Evolutionary conservation across 2,797 vertebrate species (phyloP).

Genomic region (Channallabes apus): DNA sequence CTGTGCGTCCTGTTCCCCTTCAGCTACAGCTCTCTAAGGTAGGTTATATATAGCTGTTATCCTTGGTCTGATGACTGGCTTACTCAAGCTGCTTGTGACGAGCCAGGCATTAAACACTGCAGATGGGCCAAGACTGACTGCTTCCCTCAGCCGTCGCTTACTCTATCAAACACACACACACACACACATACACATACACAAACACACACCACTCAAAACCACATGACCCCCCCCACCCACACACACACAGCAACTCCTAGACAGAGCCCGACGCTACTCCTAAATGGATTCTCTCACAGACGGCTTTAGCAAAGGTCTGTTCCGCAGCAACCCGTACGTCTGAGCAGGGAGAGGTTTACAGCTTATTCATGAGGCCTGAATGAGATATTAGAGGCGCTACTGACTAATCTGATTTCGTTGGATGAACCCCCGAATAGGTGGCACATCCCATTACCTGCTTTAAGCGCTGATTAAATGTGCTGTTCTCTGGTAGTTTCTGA

Average conservation of each 20-base stretch:
- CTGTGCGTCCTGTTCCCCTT: slow-evolving; percentile 56
- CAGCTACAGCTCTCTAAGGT: slow-evolving; percentile 58
- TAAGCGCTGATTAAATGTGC: slow-evolving; percentile 43
- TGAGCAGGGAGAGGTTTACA: slow-evolving; percentile 14
- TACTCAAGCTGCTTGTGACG: slow-evolving; percentile 70
- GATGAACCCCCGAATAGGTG: slow-evolving; percentile 50
- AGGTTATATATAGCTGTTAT: slow-evolving; percentile 73
- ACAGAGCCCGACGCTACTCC: slow-evolving; percentile 30
- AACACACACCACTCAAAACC: slow-evolving; percentile 26
- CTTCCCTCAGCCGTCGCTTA: slow-evolving; percentile 29
- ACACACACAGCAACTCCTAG: no score
- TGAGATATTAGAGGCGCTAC: slow-evolving; percentile 40
- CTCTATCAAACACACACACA: slow-evolving; percentile 35
- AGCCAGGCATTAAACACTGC: slow-evolving; percentile 58
- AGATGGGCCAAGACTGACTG: slow-evolving; percentile 59
- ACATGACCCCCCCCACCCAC: neutral
- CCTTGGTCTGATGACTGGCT: slow-evolving; percentile 71
- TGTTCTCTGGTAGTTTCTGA: slow-evolving; percentile 3
- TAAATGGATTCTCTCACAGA: slow-evolving; percentile 42
- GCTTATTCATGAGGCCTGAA: slow-evolving; percentile 22
- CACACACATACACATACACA: slow-evolving; percentile 35
- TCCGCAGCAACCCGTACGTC: neutral
- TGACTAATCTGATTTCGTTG: slow-evolving; percentile 24
- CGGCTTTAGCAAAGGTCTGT: slow-evolving; percentile 23
- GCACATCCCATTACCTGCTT: slow-evolving; percentile 58